Conservation (phyloP, 1,140 invertebrate genomes). For the Saccostrea echinata region DNA sequence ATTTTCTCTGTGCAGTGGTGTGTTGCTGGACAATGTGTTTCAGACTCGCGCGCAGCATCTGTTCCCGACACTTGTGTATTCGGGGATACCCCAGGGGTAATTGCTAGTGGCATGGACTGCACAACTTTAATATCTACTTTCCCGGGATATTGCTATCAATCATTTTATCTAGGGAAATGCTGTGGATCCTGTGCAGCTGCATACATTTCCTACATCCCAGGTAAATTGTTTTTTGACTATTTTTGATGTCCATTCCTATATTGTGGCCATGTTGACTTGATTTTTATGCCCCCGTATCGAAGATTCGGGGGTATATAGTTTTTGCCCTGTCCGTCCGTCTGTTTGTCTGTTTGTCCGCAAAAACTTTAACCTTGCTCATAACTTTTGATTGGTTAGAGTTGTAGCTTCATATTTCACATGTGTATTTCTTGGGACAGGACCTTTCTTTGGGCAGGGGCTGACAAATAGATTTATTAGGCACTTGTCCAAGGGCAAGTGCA, state of each 20-base stretch:
- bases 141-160: neutral
- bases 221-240: neutral
- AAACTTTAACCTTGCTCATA: too few species aligned
- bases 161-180: neutral
- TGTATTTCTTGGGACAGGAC: neutral
- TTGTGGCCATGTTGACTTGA: too few species aligned
- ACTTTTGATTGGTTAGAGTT: too few species aligned
- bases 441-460: too few species aligned
- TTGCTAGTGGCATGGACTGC: conserved; percentile 17
- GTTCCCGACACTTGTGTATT: conserved; percentile 8
- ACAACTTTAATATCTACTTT: neutral
- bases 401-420: too few species aligned
- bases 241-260: neutral
- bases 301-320: too few species aligned
- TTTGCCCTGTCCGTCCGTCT: too few species aligned
- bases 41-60: neutral
- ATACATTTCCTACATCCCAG: conserved; percentile 9
- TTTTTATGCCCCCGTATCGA: too few species aligned
- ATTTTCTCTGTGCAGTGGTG: conserved; percentile 2
- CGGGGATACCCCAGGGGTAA: conserved; percentile 21
- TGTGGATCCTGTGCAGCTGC: conserved; percentile 15
- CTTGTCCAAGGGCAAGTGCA: too few species aligned
- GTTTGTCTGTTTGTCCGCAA: too few species aligned
- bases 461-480: too few species aligned
- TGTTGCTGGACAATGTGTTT: neutral